Percentiles rank a stretch among this genome's conserved stretches.
phyloP scores from a whole-genome alignment of 2,113 vertebrate species.

The Gymnobelideus leadbeateri region DNA sequence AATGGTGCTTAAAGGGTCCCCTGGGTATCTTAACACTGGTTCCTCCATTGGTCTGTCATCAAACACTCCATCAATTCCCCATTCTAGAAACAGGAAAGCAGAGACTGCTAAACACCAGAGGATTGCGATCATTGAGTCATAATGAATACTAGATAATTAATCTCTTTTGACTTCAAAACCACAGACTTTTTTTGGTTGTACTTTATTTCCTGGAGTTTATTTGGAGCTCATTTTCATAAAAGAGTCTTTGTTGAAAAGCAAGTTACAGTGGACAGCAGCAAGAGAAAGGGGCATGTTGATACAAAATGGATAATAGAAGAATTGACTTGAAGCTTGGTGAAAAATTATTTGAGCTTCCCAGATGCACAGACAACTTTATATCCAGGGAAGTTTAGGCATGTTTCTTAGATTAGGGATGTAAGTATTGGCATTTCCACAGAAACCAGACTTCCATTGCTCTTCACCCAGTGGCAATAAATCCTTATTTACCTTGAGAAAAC shows the following conservation, averaged over 20 bases:
- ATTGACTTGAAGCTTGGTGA: neutral
- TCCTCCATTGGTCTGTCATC: conserved; percentile 57
- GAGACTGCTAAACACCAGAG: neutral
- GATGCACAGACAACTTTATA: too few relatives aligned
- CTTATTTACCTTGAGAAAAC: neutral
- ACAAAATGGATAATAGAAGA: neutral
- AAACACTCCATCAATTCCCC: conserved; percentile 31
- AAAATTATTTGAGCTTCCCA: neutral
- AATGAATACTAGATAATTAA: conserved; percentile 9
- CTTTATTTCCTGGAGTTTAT: neutral
- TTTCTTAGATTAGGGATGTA: neutral
- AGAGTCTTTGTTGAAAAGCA: neutral
- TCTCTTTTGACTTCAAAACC: neutral
- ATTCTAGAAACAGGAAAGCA: conserved; percentile 43
- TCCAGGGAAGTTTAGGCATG: fast-evolving
- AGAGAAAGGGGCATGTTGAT: too few relatives aligned
- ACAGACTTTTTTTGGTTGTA: neutral
- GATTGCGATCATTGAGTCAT: conserved; percentile 20
- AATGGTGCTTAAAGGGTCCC: conserved; percentile 25
- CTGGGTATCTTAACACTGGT: conserved; percentile 3
- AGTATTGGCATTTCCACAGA: neutral
- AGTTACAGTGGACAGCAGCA: neutral
- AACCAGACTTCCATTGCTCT: neutral
- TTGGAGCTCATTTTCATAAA: neutral
- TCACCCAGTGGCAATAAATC: neutral